Percentiles rank a stretch among this genome's conserved stretches.
Conservation (phyloP, 2,113 vertebrate genomes). For the Pyrgilauda ruficollis region DNA sequence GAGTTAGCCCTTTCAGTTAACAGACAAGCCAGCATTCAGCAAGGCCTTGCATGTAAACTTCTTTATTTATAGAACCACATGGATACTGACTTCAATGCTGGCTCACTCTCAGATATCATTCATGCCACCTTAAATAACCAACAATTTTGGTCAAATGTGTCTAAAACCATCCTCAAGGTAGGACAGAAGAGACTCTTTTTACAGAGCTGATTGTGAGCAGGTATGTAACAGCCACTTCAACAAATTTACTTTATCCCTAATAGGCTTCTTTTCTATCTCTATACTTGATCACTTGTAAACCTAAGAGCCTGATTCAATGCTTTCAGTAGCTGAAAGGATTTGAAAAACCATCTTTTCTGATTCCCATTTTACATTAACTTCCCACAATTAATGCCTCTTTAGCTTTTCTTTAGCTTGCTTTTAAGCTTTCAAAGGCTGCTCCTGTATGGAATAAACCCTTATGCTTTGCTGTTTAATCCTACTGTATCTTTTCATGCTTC, state of each 20-base stretch:
- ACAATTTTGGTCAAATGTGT: background rate
- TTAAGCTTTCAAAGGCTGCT: background rate
- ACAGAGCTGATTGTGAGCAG: background rate
- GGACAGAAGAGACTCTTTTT: background rate
- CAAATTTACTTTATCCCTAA: background rate
- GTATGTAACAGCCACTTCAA: background rate
- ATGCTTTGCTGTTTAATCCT: background rate
- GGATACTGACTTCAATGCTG: background rate
- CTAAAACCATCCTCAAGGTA: background rate
- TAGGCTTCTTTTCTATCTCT: background rate
- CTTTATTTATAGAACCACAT: background rate
- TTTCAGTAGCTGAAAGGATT: background rate
- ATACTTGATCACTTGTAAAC: background rate
- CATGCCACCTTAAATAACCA: background rate
- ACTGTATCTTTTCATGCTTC: background rate
- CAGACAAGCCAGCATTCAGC: background rate
- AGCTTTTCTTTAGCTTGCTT: background rate
- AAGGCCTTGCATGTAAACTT: background rate
- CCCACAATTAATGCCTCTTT: background rate
- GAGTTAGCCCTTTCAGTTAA: background rate
- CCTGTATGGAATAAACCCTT: background rate
- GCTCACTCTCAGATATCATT: background rate
- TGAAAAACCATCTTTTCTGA: background rate
- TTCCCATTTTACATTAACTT: constrained; percentile 12
- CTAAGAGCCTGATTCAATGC: background rate